Evolutionary conservation across 2,797 vertebrate species (phyloP).

Genomic region (Cetoscarus ocellatus): DNA sequence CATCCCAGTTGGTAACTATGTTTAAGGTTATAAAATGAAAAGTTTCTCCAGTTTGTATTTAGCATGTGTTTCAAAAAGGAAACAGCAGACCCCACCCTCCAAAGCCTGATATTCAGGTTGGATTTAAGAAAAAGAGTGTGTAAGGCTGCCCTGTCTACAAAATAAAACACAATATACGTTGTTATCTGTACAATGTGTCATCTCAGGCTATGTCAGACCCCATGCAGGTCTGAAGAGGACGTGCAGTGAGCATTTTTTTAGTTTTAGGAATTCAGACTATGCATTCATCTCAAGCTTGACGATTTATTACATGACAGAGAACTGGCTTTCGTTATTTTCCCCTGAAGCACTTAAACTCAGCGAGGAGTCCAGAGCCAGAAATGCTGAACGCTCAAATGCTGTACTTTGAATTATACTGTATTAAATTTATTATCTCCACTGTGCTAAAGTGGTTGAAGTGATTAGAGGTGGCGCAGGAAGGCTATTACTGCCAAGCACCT

Average conservation of each 20-base stretch:
- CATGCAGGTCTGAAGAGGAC: neutral
- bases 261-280: slow-evolving; percentile 20
- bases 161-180: too few relatives aligned
- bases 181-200: neutral
- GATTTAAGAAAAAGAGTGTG: neutral
- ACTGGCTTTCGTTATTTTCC: slow-evolving; percentile 7
- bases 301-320: slow-evolving; percentile 14
- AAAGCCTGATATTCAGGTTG: neutral
- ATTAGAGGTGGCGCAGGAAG: neutral
- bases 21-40: neutral
- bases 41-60: neutral
- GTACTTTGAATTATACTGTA: neutral
- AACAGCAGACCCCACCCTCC: neutral
- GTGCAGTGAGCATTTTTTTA: slow-evolving; percentile 7
- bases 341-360: slow-evolving; percentile 3
- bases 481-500: slow-evolving; percentile 7
- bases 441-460: neutral
- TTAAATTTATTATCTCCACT: neutral
- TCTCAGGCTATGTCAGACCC: neutral
- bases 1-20: too few relatives aligned
- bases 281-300: slow-evolving; percentile 5
- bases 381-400: neutral
- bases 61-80: slow-evolving; percentile 13
- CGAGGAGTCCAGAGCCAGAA: neutral
- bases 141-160: neutral